Percentiles rank a stretch among this genome's conserved stretches.
phyloP scores from a whole-genome alignment of 1,140 invertebrate genomes.

The Phymorhynchus buccinoides region DNA sequence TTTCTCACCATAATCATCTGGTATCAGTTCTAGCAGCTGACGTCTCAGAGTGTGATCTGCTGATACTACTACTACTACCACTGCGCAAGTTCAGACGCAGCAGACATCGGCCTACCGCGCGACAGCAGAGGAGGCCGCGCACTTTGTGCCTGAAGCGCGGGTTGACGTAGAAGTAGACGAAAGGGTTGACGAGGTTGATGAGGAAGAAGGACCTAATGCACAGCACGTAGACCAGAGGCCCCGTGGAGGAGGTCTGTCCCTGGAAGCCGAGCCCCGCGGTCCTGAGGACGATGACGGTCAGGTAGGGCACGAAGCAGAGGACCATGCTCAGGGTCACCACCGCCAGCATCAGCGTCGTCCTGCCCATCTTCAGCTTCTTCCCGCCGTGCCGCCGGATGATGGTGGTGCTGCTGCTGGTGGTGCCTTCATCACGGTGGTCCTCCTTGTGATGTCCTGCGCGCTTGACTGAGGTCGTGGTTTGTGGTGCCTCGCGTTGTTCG shows the following conservation, averaged over 20 bases:
- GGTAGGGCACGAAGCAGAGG: constrained; percentile 27
- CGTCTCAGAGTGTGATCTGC: background rate
- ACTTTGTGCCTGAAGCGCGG: constrained; percentile 3
- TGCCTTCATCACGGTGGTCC: too few species aligned
- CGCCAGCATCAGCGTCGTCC: constrained; percentile 13
- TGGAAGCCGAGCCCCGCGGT: background rate
- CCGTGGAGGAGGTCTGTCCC: constrained; percentile 2
- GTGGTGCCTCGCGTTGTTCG: too few species aligned
- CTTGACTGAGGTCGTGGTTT: too few species aligned
- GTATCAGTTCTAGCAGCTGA: background rate
- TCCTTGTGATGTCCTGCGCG: too few species aligned
- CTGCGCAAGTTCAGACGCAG: background rate
- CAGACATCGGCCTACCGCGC: background rate
- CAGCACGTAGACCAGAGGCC: constrained; percentile 3
- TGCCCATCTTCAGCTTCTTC: background rate
- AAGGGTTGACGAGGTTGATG: constrained; percentile 35
- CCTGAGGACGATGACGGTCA: constrained; percentile 1
- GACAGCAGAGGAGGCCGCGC: background rate
- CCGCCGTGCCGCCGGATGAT: constrained; percentile 29
- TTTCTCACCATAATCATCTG: too few species aligned
- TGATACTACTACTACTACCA: background rate
- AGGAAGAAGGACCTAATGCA: constrained; percentile 12
- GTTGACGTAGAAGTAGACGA: constrained; percentile 34
- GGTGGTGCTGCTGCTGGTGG: background rate
- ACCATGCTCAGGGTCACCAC: constrained; percentile 8